Conservation (phyloP, 2,113 vertebrate genomes). For the Thunnus thynnus region DNA sequence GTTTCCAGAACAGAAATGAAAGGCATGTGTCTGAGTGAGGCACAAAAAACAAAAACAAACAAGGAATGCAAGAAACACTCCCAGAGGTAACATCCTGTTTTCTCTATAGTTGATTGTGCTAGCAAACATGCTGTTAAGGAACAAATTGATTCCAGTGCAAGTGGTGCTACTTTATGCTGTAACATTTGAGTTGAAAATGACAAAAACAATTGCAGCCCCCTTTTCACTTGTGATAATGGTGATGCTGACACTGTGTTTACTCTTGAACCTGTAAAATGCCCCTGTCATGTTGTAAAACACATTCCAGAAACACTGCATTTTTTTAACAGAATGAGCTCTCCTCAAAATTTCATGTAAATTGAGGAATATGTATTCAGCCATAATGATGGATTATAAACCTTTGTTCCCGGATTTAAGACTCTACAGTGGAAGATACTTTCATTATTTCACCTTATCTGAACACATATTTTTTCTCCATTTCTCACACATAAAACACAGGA, state of each 20-base stretch:
- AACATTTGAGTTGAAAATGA: slow-evolving; percentile 7
- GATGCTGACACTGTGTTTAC: slow-evolving; percentile 35
- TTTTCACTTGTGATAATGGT: slow-evolving; percentile 13
- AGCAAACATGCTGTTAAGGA: slow-evolving; percentile 8
- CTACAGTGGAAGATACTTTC: not conserved
- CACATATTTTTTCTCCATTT: not conserved
- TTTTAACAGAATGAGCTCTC: too few species aligned
- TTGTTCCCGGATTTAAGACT: not conserved
- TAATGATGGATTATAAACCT: too few species aligned
- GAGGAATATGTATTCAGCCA: too few species aligned
- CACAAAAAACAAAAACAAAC: not conserved
- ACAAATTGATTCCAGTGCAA: not conserved
- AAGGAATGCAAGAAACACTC: not conserved
- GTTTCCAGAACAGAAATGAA: slow-evolving; percentile 7
- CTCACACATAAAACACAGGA: slow-evolving; percentile 2
- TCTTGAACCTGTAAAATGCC: not conserved
- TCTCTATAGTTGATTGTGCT: slow-evolving; percentile 5
- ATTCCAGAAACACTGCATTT: too few species aligned
- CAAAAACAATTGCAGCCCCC: not conserved
- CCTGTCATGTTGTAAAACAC: not conserved
- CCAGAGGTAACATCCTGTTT: slow-evolving; percentile 31
- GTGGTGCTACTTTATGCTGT: slow-evolving; percentile 8
- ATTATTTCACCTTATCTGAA: not conserved
- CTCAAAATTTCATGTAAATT: too few species aligned
- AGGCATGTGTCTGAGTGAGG: not conserved